phyloP scores from a whole-genome alignment of 1,140 invertebrate species.

The Drosophila pandora region DNA sequence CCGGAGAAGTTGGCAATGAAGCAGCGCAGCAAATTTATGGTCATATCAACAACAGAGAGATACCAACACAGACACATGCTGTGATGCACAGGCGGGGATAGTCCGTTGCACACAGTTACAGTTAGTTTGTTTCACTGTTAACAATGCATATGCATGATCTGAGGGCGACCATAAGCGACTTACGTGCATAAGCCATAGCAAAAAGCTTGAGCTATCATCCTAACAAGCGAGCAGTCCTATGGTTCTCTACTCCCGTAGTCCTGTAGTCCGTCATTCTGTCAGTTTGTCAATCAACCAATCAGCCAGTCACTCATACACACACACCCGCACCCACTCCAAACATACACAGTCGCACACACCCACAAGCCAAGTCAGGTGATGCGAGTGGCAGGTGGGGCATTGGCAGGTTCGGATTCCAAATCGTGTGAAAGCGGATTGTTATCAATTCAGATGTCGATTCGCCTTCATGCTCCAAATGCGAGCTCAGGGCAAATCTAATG shows the following conservation, averaged over 20 bases:
- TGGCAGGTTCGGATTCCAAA: constrained; percentile 26
- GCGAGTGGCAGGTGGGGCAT: constrained; percentile 7
- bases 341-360: not conserved
- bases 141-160: constrained; percentile 55
- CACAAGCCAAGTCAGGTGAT: constrained; percentile 2
- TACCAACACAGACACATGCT: constrained; percentile 19
- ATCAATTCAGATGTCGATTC: constrained; percentile 60
- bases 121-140: constrained; percentile 51
- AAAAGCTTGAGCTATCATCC: constrained; percentile 71
- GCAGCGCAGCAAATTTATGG: constrained; percentile 70
- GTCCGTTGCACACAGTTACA: constrained; percentile 5
- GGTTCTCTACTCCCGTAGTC: constrained; percentile 29
- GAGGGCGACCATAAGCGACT: constrained; percentile 76
- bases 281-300: constrained; percentile 41
- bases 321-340: not conserved
- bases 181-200: constrained; percentile 73
- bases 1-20: constrained; percentile 57
- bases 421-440: constrained; percentile 61
- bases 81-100: not conserved
- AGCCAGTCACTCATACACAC: constrained; percentile 16
- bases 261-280: constrained; percentile 15
- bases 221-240: constrained; percentile 52
- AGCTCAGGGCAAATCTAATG: constrained; percentile 36
- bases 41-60: constrained; percentile 63
- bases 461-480: constrained; percentile 26